phyloP scores from a whole-genome alignment of 2,888 invertebrate genomes.

The Troides aeacus region DNA sequence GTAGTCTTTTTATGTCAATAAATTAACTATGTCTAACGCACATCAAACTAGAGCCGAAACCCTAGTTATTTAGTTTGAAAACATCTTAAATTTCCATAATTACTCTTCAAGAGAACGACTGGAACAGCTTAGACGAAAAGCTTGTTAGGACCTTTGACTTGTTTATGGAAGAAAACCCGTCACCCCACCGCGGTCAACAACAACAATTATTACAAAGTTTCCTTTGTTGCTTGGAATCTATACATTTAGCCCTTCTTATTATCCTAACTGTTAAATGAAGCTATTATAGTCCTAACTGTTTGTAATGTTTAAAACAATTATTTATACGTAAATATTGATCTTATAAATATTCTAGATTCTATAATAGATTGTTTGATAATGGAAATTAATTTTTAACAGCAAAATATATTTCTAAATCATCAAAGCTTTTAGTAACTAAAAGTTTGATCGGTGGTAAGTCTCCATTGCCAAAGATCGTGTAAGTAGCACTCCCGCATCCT shows the following conservation, averaged over 20 bases:
- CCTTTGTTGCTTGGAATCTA: neutral
- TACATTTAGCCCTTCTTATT: neutral
- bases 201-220: conserved; percentile 3
- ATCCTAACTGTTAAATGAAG: neutral
- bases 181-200: neutral
- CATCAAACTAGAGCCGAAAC: too few species aligned
- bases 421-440: too few species aligned
- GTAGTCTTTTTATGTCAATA: too few species aligned
- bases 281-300: neutral
- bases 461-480: too few species aligned
- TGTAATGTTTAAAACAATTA: neutral
- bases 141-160: conserved; percentile 5
- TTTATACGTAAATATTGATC: neutral
- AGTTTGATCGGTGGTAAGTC: too few species aligned
- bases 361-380: neutral
- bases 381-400: neutral
- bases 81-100: neutral
- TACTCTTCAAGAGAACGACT: neutral
- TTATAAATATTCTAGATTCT: neutral
- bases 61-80: too few species aligned
- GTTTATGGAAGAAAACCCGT: conserved; percentile 12
- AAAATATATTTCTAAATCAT: too few species aligned
- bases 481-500: too few species aligned
- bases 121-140: conserved; percentile 3
- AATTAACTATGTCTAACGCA: too few species aligned